Evolutionary conservation across 1,140 invertebrate species (phyloP).

Genomic region (Diachasma alloeum): DNA sequence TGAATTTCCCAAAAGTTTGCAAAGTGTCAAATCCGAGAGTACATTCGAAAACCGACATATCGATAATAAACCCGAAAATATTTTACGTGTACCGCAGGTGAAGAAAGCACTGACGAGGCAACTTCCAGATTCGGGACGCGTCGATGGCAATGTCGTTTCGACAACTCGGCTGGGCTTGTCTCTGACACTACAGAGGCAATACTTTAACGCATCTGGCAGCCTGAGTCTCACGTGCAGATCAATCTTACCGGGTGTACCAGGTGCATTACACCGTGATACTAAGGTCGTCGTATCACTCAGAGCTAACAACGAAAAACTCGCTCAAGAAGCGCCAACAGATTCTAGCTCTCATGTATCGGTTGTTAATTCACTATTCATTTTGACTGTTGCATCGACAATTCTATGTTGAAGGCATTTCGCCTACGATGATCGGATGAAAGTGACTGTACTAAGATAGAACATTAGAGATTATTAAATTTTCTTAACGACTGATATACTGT

Average conservation of each 20-base stretch:
- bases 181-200: conserved; percentile 46
- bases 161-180: conserved; percentile 46
- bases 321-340: not conserved
- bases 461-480: not conserved
- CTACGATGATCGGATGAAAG: not conserved
- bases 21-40: too few relatives aligned
- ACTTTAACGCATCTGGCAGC: conserved; percentile 51
- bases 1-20: too few relatives aligned
- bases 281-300: conserved; percentile 45
- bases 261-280: conserved; percentile 29
- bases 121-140: conserved; percentile 32
- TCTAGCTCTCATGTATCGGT: not conserved
- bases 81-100: conserved; percentile 39
- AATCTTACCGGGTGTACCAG: conserved; percentile 46
- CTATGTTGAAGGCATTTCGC: not conserved
- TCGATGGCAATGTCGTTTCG: conserved; percentile 43
- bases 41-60: not conserved
- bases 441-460: not conserved
- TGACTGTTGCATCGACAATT: not conserved
- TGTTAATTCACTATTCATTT: not conserved
- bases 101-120: conserved; percentile 41
- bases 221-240: conserved; percentile 53
- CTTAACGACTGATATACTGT: not conserved
- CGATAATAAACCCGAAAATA: not conserved
- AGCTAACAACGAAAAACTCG: conserved; percentile 6